Conservation (phyloP, 2,888 invertebrate species). For the Zygaena filipendulae region DNA sequence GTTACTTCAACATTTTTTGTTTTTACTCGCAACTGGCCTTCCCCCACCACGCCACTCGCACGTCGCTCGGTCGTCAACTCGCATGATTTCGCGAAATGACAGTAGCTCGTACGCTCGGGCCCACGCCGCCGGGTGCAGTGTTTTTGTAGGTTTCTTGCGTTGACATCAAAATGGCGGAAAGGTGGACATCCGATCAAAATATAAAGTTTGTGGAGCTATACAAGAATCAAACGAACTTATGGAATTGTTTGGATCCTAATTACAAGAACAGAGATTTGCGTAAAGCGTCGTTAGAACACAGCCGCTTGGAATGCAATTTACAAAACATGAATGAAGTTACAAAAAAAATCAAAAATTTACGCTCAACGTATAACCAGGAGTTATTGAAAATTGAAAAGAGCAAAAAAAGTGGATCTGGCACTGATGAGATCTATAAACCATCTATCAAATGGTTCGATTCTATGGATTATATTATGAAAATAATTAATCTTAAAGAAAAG, state of each 20-base stretch:
- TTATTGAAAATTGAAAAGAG: no score
- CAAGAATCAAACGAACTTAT: no score
- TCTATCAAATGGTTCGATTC: slow-evolving; percentile 10
- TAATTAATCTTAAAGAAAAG: no score
- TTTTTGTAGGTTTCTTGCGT: no score
- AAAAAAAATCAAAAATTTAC: slow-evolving; percentile 15
- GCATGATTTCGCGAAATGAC: no score
- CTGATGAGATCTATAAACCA: slow-evolving; percentile 8
- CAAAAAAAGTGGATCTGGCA: slow-evolving; percentile 3
- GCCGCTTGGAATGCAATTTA: background rate
- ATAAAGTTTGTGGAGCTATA: slow-evolving; percentile 10
- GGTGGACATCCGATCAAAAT: slow-evolving; percentile 11
- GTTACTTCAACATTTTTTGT: no score
- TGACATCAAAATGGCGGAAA: no score
- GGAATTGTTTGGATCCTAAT: slow-evolving; percentile 13
- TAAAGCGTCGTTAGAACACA: slow-evolving; percentile 11
- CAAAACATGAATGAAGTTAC: slow-evolving; percentile 8
- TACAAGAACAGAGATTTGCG: slow-evolving; percentile 14
- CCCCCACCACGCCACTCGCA: no score
- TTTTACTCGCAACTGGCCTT: no score
- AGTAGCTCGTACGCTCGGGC: slow-evolving; percentile 11
- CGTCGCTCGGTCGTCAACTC: no score
- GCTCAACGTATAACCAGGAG: slow-evolving; percentile 13
- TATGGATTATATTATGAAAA: slow-evolving; percentile 11
- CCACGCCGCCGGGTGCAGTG: slow-evolving; percentile 12